These are phyloP conservation scores for Sycobia sp. DNA, from an alignment of 1,140 invertebrate species.

Conservation along the genomic window DNA sequence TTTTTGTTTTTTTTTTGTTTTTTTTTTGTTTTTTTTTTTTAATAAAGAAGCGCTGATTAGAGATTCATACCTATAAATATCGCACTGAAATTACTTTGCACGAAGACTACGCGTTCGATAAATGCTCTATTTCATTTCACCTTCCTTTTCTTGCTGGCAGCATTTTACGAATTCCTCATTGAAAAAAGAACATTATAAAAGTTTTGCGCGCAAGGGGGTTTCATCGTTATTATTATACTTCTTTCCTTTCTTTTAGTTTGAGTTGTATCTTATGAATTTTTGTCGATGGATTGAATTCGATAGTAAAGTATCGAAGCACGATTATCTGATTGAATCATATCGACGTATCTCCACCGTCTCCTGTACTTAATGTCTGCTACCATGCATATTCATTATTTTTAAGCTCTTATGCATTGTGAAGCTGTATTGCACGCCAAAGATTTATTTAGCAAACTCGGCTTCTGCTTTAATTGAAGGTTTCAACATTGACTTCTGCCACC, in stretches of 20 bases:
- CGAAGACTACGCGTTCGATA: no score
- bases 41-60: no score
- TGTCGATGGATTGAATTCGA: conserved; percentile 33
- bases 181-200: conserved; percentile 17
- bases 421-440: neutral
- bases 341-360: conserved; percentile 9
- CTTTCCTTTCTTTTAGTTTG: neutral
- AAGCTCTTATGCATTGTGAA: neutral
- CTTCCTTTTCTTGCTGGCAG: neutral
- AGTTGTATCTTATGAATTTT: conserved; percentile 20
- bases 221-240: conserved; percentile 22
- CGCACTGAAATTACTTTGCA: no score
- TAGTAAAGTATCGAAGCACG: conserved; percentile 22
- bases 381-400: conserved; percentile 25
- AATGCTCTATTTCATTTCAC: neutral
- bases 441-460: neutral
- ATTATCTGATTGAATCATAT: conserved; percentile 34
- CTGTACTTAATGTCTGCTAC: neutral
- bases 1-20: no score
- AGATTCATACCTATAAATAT: no score
- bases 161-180: conserved; percentile 9
- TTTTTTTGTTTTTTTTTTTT: no score
- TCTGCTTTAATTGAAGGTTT: conserved; percentile 23
- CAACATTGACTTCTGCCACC: conserved; percentile 7
- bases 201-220: neutral